Conservation (phyloP, 2,113 vertebrate species). For the Microtus ochrogaster region DNA sequence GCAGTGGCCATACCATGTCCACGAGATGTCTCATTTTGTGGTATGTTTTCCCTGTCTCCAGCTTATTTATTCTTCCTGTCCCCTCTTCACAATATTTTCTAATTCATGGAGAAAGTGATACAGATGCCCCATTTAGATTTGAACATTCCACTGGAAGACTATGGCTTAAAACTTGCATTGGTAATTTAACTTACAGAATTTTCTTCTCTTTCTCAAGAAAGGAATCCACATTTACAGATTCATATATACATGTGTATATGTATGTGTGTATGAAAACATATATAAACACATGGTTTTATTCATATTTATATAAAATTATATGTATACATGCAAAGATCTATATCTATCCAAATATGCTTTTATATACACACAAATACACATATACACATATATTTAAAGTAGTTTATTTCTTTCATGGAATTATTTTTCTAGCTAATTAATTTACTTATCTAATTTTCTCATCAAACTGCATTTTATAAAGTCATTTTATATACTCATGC, state of each 20-base stretch:
- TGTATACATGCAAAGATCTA: not conserved
- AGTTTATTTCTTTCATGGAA: not conserved
- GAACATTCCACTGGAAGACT: not conserved
- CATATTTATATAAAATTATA: not conserved
- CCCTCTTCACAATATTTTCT: not conserved
- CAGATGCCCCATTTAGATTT: not conserved
- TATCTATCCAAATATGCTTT: not conserved
- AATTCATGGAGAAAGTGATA: too few relatives aligned
- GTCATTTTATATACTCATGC: not conserved
- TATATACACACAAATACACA: not conserved
- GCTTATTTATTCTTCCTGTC: not conserved
- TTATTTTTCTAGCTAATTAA: not conserved
- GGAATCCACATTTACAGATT: not conserved
- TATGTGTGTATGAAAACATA: not conserved
- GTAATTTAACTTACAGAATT: not conserved
- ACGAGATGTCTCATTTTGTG: not conserved
- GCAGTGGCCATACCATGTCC: not conserved
- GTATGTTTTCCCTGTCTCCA: not conserved
- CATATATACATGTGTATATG: not conserved
- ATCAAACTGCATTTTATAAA: not conserved
- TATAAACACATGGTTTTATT: not conserved
- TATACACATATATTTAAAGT: not conserved
- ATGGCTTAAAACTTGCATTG: not conserved
- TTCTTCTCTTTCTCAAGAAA: not conserved
- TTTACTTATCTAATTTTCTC: conserved; percentile 14